Percentiles rank a stretch among this genome's conserved stretches.
Evolutionary conservation across 2,113 vertebrate genomes (phyloP).

Genomic region (Phyllostomus hastatus): DNA sequence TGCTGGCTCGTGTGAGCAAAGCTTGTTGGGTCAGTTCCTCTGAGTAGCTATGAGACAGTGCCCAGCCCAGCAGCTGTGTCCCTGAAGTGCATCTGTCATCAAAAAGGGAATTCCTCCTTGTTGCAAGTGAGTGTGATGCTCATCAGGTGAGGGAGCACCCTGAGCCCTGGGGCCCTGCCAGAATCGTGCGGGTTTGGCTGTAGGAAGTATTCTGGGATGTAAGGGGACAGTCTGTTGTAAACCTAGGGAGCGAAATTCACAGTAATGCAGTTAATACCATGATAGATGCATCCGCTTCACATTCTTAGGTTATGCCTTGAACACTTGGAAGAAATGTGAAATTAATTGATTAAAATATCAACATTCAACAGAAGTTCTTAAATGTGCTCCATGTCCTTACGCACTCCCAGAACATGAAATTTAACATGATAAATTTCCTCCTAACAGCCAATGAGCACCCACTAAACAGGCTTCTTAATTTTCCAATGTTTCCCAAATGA

Average conservation of each 20-base stretch:
- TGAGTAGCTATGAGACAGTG: neutral
- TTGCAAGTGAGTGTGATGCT: constrained; percentile 23
- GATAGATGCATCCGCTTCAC: neutral
- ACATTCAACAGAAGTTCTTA: neutral
- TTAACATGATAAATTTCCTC: neutral
- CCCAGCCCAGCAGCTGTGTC: constrained; percentile 35
- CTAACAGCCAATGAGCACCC: neutral
- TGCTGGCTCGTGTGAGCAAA: neutral
- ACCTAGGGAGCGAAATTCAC: constrained; percentile 3
- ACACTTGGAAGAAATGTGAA: neutral
- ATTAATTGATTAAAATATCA: constrained; percentile 8
- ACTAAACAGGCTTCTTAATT: neutral
- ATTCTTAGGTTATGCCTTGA: neutral
- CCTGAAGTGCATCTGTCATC: constrained; percentile 23
- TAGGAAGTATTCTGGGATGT: neutral
- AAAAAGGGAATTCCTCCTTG: constrained; percentile 56
- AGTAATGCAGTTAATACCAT: neutral
- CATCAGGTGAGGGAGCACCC: neutral
- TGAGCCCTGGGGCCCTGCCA: neutral
- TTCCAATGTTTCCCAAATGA: constrained; percentile 22
- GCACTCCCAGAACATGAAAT: neutral
- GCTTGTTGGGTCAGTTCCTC: constrained; percentile 16
- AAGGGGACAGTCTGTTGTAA: neutral
- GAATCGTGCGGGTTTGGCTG: neutral
- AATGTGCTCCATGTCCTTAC: neutral